Evolutionary conservation across 2,113 vertebrate genomes (phyloP), one percentile per base, ranked within the genome.

Genomic region (Brachypodius melanocephalos): DNA sequence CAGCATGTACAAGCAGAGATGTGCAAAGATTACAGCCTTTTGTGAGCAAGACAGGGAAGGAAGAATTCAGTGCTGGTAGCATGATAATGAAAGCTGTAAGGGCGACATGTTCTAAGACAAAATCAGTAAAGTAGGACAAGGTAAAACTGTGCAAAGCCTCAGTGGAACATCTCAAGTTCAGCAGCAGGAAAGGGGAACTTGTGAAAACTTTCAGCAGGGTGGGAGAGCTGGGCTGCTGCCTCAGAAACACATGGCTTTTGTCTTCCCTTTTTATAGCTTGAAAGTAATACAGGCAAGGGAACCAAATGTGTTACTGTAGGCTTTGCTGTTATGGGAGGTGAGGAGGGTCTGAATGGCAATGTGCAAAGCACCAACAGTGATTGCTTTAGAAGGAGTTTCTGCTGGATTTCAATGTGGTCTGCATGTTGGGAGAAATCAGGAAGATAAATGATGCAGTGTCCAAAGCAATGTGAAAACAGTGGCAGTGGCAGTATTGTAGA

Each of bases 41-140:
- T 65, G 54, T 49, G 49, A 63, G 10, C 0, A 0, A 65, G 12
- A 28, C 46, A 62, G 75, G 15, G 32, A 69, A 73, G 58, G 72
- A 18, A 86, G 46, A n/a, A 46, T 49, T 88, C 72, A 52, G 48
- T 65, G 29, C n/a, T 73, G 54, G 17, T 10, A n/a, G 17, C 29
- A 45, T n/a, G 72, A 36, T n/a, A 61, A 49, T 49, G 49, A 73
- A 90, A 92, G 49, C 40, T 1, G 0, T 43, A 65, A 88, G 28
- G 36, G 12, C 0, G 1, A 61, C 40, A 13, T 14, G 14, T 45
- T 92, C 63, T 38, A 18, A 49, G 43, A 52, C 8, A 49, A 91
- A 90, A 85, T 51, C 82, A 36, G 48, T 67, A 51, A 84, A 92
- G 17, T 19, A 66, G 68, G 34, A 61, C 63, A 66, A 78, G 46